Evolutionary conservation across 2,888 invertebrate species (phyloP), one percentile per base, ranked within the genome.

Genomic region (Dryomyza anilis): DNA sequence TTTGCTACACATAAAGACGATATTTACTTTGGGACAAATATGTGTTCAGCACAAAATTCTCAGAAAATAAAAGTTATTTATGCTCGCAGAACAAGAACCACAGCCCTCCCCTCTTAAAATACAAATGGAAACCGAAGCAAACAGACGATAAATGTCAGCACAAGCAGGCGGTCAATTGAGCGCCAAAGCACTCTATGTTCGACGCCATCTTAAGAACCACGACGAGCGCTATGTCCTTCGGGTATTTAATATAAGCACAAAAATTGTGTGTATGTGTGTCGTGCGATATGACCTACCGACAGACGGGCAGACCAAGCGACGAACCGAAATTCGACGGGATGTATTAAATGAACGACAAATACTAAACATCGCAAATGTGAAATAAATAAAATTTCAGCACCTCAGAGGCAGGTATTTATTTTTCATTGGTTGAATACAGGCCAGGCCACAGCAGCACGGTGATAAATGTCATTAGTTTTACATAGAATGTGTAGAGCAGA

Each of bases 341-440:
- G n/a, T n/a, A n/a, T n/a, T n/a, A n/a, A n/a, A 29, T 10, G 8
- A 8, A n/a, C 3, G 33, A 3, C 16, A 55, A 7, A 55, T 19
- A n/a, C 25, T 7, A 25, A 52, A 52, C 25, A 8, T 25, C 19
- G 19, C 19, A n/a, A 43, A 52, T 16, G 27, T 55, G 21, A 33
- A 10, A 39, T 55, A 36, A 55, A 55, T 55, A 55, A 55, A 55
- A 23, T 55, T 55, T 12, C 7, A 55, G 12, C 36, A 8, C 21
- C 7, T 8, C 23, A 23, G 19, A 19, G n/a, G 19, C 36, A 55
- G 55, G 23, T 21, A 55, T 36, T 55, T 36, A 33, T 55, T 55
- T 19, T 55, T 33, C 55, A 55, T 55, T 55, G 12, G 53, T 14
- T 53, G 53, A 16, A 29, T n/a, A n/a, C n/a, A n/a, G n/a, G n/a